A percentile compares a stretch with the other conserved stretches of the same genome.
These are phyloP conservation scores for Xiphophorus couchianus DNA, from an alignment of 2,113 vertebrate species.

Conservation along the genomic window DNA sequence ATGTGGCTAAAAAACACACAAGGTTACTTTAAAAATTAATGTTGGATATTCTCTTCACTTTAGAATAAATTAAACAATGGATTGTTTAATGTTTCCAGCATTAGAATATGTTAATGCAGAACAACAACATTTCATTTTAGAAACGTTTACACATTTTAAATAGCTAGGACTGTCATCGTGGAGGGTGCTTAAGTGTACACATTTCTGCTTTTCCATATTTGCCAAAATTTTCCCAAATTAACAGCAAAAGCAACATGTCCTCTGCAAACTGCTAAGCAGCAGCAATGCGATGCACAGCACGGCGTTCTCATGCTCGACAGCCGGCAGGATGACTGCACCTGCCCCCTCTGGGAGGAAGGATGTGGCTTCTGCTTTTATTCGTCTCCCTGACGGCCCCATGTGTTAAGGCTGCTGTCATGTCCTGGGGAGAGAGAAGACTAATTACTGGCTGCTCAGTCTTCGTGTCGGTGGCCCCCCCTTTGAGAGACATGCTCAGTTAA, in stretches of 20 bases:
- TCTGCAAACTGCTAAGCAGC: slow-evolving; percentile 15
- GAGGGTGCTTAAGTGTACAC: background rate
- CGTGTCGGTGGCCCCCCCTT: slow-evolving; percentile 59
- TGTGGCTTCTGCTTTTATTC: slow-evolving; percentile 62
- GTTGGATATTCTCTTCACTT: background rate
- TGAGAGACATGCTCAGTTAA: slow-evolving; percentile 65
- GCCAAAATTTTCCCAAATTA: slow-evolving; percentile 8
- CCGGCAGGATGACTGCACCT: slow-evolving; percentile 49
- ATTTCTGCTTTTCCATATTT: background rate
- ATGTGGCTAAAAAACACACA: too few species aligned
- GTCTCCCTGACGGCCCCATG: slow-evolving; percentile 51
- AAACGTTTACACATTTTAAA: background rate
- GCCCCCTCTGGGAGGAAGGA: slow-evolving; percentile 60
- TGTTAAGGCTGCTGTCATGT: slow-evolving; percentile 71
- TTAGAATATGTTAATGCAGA: background rate
- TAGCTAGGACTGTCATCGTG: background rate
- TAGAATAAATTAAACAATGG: background rate
- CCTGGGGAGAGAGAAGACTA: slow-evolving; percentile 72
- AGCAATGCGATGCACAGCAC: slow-evolving; percentile 13
- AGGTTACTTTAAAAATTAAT: background rate
- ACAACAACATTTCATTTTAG: background rate
- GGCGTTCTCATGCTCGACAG: slow-evolving; percentile 31
- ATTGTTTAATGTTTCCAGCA: too few species aligned
- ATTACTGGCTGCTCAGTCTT: slow-evolving; percentile 71
- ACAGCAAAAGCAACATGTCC: slow-evolving; percentile 6